Base-by-base conservation (phyloP, 2,797 vertebrate genomes). In the Spinus olivaceus region DNA sequence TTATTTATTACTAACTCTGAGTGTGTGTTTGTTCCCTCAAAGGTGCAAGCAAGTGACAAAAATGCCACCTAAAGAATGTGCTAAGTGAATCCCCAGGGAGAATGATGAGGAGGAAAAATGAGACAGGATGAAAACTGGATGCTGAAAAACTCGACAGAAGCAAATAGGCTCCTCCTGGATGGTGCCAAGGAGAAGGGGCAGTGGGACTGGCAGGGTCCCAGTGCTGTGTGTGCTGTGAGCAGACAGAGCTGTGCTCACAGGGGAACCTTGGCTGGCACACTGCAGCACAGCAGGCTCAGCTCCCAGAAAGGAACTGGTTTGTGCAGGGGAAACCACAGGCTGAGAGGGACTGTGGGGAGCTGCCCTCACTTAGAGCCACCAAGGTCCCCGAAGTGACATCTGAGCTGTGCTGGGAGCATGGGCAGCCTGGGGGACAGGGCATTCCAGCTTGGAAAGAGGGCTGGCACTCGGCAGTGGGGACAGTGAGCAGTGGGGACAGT, bases 11-110 rank as follows among this genome's bases (percentile, higher is more conserved):
- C 92, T 57, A 71, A 56, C 65, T 85, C 82, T 65, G 79, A 76
- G 67, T 4, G 64, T 32, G 47, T 65, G 25, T 11, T 30, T 74
- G 15, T 44, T 25, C 19, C 18, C 65, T 81, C 74, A 77, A 92
- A 96, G 88, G 94, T 94, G 74, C 33, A 84, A 79, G 25, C 63
- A 80, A 96, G 82, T 76, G 89, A 82, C 76, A 89, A 88, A 96
- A 91, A 65, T 9, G 6, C 51, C 77, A 63, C 81, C 69, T 94
- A 49, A 88, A 86, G 59, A 79, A 81, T 13, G 41, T 23, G 33
- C 10, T 63, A 84, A 92, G 81, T 78, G 74, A 95, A 71, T 35
- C n/a, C 41, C 30, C 7, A 3, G 37, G 42, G 46, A 20, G 17
- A 27, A 37, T 3, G 22, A 47, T 32, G 35, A 63, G 51, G 35